A percentile compares a stretch with the other conserved stretches of the same genome.
phyloP scores from a whole-genome alignment of 2,797 vertebrate genomes.

The Channa striata region DNA sequence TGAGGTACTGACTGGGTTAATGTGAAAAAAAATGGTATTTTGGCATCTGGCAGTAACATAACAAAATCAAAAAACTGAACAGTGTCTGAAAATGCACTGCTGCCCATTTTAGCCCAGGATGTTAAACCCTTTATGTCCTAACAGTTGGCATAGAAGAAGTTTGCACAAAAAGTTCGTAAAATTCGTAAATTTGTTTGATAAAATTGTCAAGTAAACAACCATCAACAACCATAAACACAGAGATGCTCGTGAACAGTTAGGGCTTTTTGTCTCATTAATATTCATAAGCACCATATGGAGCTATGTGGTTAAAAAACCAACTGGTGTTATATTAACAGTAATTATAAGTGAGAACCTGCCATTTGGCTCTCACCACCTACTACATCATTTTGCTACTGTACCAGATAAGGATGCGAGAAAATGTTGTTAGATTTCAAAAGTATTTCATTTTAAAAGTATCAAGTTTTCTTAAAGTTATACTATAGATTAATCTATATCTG shows the following conservation, averaged over 20 bases:
- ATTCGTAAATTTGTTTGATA: too few relatives aligned
- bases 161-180: too few relatives aligned
- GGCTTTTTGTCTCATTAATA: neutral
- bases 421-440: neutral
- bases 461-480: too few relatives aligned
- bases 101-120: too few relatives aligned
- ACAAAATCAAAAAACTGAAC: too few relatives aligned
- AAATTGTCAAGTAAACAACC: neutral
- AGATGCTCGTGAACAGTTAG: neutral
- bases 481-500: neutral
- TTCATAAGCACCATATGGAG: slow-evolving; percentile 13
- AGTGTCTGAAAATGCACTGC: too few relatives aligned
- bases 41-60: too few relatives aligned
- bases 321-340: slow-evolving; percentile 13
- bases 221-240: neutral
- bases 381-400: slow-evolving; percentile 9
- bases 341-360: slow-evolving; percentile 34
- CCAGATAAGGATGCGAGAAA: slow-evolving; percentile 2
- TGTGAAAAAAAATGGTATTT: too few relatives aligned
- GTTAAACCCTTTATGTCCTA: too few relatives aligned
- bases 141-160: too few relatives aligned
- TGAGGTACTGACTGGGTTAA: too few relatives aligned
- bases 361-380: slow-evolving; percentile 27
- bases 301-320: slow-evolving; percentile 15
- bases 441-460: too few relatives aligned